Evolutionary conservation across 2,113 vertebrate genomes (phyloP), one percentile per base, ranked within the genome.

Genomic region (Condylura cristata): DNA sequence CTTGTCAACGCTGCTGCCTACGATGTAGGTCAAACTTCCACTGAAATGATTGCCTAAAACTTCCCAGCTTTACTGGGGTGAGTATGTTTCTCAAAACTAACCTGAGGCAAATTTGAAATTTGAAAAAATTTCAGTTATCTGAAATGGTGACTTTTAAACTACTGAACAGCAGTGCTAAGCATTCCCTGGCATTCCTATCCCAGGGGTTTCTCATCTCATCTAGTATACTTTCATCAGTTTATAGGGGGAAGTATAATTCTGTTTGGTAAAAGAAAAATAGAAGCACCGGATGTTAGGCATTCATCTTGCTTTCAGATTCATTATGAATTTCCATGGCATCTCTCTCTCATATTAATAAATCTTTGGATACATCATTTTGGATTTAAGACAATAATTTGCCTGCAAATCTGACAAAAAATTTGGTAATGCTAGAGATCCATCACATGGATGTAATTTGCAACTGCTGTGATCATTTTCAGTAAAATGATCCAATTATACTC

Each of bases 341-440:
- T 91, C 63, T 95, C 6, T 89, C 48, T 34, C 46, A 8, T 61
- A 12, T 80, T 82, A 92, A 72, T 75, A 94, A 89, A 96, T 85
- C 94, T 93, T 65, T 46, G 90, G 86, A 92, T 95, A 93, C 85
- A 96, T 96, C 94, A 90, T 81, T 95, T 86, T 84, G 95, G 53
- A 82, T 79, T 95, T 96, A 95, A 96, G 93, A 96, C 89, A 94
- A 93, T 93, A 96, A 96, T 97, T 94, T 97, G 97, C 81, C 92
- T 96, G 89, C 72, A 90, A 90, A 96, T 97, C 94, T 97, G 87
- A 95, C 92, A 2, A 95, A 80, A 96, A 96, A 93, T 34, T 48
- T 28, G 24, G 53, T 81, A 97, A 94, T 93, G 79, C 74, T 90
- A 60, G 83, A 86, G 86, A 96, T 96, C 44, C 37, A 89, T 96